A percentile compares a stretch with the other conserved stretches of the same genome.
These are phyloP conservation scores for Lepidochitona cinerea DNA, from an alignment of 2,888 invertebrate genomes.

Conservation along the genomic window DNA sequence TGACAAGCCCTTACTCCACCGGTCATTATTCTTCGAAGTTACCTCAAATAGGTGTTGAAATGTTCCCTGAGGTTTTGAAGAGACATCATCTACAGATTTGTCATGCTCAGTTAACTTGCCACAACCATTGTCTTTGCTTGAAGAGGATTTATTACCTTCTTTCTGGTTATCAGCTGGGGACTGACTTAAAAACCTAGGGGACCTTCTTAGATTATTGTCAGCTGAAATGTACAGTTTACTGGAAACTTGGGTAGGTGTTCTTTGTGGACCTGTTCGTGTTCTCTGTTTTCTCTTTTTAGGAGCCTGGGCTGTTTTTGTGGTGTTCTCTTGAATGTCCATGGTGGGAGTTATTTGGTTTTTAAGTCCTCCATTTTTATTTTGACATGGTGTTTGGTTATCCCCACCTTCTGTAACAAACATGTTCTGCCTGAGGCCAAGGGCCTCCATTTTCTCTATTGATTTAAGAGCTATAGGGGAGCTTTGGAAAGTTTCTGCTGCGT, in stretches of 20 bases:
- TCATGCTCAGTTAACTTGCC: not conserved
- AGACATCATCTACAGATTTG: not conserved
- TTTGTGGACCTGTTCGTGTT: not conserved
- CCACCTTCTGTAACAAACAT: too few species aligned
- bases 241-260: not conserved
- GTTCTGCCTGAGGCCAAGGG: too few species aligned
- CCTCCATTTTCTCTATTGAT: too few species aligned
- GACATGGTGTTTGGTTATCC: too few species aligned
- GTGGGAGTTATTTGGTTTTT: too few species aligned
- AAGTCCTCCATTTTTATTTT: too few species aligned
- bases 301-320: not conserved
- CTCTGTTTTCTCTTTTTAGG: not conserved
- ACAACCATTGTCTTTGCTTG: not conserved
- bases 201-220: too few species aligned
- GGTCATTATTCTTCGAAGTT: not conserved
- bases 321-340: too few species aligned
- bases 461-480: too few species aligned
- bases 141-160: not conserved
- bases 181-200: not conserved
- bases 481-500: not conserved
- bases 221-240: not conserved
- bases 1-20: not conserved
- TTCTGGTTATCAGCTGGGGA: not conserved
- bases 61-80: too few species aligned
- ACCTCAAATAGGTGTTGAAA: not conserved